Base-by-base conservation (phyloP, 2,797 vertebrate genomes). In the Coregonus ussuriensis region DNA sequence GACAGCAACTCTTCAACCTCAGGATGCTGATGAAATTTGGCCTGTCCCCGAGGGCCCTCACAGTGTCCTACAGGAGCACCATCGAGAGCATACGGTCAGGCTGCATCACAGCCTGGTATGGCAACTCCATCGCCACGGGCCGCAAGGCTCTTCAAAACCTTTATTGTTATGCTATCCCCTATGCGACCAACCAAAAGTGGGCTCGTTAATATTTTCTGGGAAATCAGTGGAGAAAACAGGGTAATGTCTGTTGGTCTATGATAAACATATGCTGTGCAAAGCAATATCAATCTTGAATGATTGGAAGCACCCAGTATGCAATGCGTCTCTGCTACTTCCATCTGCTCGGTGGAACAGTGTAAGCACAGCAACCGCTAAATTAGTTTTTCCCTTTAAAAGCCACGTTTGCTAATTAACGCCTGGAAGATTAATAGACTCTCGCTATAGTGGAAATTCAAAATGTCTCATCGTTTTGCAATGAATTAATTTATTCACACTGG, bases 261-360 rank as follows among this genome's bases (percentile, higher is more conserved):
- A 47, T 76, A 88, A 88, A 86, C 93, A 93, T 92, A 90, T 93
- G 92, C 86, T 86, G 85, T 82, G 88, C 83, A 74, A 89, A 88
- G 89, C 86, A 75, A 89, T 91, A 92, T 94, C 91, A 93, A 88
- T 93, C 92, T 86, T 87, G 81, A 93, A 86, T 89, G 92, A 94
- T 92, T 92, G 88, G 89, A 83, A 86, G 88, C 92, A 88, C 77
- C 88, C 84, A 81, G 85, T 83, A 86, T 89, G 87, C 88, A 82
- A 85, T 85, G 84, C 85, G 88, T 88, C 88, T 84, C 75, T 62
- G 85, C 84, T 54, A 81, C 88, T 83, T 91, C 88, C 89, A 82
- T 91, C 89, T 88, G 88, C 82, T 85, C 52, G 74, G 83, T 74
- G 84, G 86, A 87, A 86, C 74, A 72, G 86, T 89, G 89, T 91